phyloP scores from a whole-genome alignment of 2,113 vertebrate genomes.

The Oncorhynchus kisutch region DNA sequence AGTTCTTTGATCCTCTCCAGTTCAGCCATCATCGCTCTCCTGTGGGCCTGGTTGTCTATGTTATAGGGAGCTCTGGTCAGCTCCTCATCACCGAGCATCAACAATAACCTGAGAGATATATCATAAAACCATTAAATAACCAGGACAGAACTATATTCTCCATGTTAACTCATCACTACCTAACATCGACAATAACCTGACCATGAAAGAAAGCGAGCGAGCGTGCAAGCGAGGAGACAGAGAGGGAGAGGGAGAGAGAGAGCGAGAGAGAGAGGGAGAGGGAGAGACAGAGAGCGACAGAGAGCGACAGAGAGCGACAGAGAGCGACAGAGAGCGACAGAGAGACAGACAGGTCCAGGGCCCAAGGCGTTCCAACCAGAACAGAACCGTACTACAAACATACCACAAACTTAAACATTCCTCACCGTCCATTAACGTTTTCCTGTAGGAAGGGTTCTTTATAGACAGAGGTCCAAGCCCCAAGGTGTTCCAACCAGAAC shows the following conservation, averaged over 20 bases:
- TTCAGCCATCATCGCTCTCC: slow-evolving; percentile 81
- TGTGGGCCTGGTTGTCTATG: slow-evolving; percentile 82
- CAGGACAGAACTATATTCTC: too few relatives aligned
- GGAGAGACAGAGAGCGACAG: too few relatives aligned
- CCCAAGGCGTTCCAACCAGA: too few relatives aligned
- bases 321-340: background rate
- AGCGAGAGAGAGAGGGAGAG: background rate
- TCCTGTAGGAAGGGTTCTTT: slow-evolving; percentile 82
- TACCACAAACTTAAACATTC: background rate
- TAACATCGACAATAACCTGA: too few relatives aligned
- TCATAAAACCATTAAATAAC: too few relatives aligned
- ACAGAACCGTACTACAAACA: background rate
- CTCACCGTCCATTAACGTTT: slow-evolving; percentile 91
- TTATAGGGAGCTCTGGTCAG: slow-evolving; percentile 78
- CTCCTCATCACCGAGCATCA: slow-evolving; percentile 87
- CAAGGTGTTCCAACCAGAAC: slow-evolving; percentile 87
- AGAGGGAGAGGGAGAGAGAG: background rate
- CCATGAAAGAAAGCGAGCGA: too few relatives aligned
- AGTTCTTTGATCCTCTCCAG: slow-evolving; percentile 82
- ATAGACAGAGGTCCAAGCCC: slow-evolving; percentile 88
- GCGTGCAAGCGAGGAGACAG: too few relatives aligned
- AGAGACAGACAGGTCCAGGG: background rate
- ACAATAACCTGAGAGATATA: slow-evolving; percentile 75
- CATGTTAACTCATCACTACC: too few relatives aligned
- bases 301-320: background rate